phyloP scores from a whole-genome alignment of 1,140 invertebrate genomes.

The Diorhabda carinulata region DNA sequence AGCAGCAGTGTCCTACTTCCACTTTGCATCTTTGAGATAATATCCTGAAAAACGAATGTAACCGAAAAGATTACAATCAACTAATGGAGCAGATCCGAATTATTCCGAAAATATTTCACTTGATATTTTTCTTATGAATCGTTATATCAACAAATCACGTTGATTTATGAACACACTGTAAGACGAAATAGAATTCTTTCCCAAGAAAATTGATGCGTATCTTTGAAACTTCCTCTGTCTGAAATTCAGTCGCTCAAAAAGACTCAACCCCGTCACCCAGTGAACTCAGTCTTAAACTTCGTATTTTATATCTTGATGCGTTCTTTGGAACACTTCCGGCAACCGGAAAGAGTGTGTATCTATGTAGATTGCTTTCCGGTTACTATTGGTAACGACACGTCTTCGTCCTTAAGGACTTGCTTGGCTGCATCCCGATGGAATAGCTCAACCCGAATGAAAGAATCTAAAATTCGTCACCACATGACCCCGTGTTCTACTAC shows the following conservation, averaged over 20 bases:
- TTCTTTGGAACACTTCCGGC: not conserved
- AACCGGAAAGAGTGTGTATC: constrained; percentile 18
- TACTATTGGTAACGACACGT: constrained; percentile 29
- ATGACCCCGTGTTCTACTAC: not conserved
- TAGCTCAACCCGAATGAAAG: constrained; percentile 21
- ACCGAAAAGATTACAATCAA: too few relatives aligned
- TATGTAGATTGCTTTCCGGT: constrained; percentile 27
- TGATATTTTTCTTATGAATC: too few relatives aligned
- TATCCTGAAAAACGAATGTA: too few relatives aligned
- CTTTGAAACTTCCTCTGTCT: too few relatives aligned
- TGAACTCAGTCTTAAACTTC: not conserved
- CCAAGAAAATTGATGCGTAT: too few relatives aligned
- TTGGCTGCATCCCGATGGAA: constrained; percentile 24
- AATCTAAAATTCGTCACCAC: constrained; percentile 29
- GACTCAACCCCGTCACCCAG: not conserved
- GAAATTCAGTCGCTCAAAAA: not conserved
- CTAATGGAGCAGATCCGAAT: too few relatives aligned
- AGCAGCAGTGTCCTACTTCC: too few relatives aligned
- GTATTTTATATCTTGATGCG: not conserved
- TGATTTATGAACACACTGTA: too few relatives aligned
- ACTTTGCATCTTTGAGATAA: too few relatives aligned
- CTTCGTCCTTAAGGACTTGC: constrained; percentile 25
- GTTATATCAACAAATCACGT: too few relatives aligned
- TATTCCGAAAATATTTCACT: too few relatives aligned
- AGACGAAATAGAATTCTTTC: too few relatives aligned